These are phyloP conservation scores for Epicampocera succincta DNA, from an alignment of 2,888 invertebrate species.

Conservation along the genomic window DNA sequence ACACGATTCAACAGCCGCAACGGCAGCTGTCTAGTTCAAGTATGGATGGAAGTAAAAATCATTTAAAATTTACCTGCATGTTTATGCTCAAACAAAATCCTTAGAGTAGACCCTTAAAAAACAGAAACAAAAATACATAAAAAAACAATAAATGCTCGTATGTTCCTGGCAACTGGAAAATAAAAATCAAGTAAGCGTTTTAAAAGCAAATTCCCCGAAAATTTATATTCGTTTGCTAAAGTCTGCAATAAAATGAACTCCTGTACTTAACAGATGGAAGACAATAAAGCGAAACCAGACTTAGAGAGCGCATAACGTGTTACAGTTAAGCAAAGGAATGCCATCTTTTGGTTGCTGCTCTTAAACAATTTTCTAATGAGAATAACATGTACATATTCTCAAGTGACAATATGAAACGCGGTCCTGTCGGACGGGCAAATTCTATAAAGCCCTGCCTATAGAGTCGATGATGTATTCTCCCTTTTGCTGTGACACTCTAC, in stretches of 20 bases:
- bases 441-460: too few species aligned
- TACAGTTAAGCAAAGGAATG: not conserved
- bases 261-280: slow-evolving; percentile 29
- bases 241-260: slow-evolving; percentile 29
- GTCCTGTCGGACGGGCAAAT: too few species aligned
- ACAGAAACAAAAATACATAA: not conserved
- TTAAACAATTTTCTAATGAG: too few species aligned
- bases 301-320: not conserved
- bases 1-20: slow-evolving; percentile 30
- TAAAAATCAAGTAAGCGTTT: slow-evolving; percentile 15
- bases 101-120: slow-evolving; percentile 32
- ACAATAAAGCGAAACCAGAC: slow-evolving; percentile 29
- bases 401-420: too few species aligned
- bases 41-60: slow-evolving; percentile 24
- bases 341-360: not conserved
- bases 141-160: slow-evolving; percentile 20
- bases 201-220: slow-evolving; percentile 28
- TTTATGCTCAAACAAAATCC: slow-evolving; percentile 28
- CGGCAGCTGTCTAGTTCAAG: slow-evolving; percentile 44
- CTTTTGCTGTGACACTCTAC: too few species aligned
- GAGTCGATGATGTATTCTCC: too few species aligned
- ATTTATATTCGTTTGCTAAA: not conserved
- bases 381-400: too few species aligned
- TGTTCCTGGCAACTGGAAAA: not conserved
- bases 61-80: slow-evolving; percentile 52